These are phyloP conservation scores for Nebria brevicollis DNA, from an alignment of 2,888 invertebrate genomes.

Conservation along the genomic window DNA sequence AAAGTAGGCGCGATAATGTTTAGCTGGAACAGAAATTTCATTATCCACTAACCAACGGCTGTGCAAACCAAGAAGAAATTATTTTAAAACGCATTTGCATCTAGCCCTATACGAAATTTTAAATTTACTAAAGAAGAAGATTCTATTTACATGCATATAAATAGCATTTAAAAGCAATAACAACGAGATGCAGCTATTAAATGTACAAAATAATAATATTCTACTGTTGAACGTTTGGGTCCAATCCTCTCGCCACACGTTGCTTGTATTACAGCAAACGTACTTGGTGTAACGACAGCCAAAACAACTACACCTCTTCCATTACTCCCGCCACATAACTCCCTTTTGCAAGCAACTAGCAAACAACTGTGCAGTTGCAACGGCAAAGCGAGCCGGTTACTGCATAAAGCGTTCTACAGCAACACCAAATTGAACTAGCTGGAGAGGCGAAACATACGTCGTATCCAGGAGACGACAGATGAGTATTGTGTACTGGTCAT, in stretches of 20 bases:
- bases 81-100: too few species aligned
- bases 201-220: not conserved
- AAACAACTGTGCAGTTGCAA: slow-evolving; percentile 13
- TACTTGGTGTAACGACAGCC: slow-evolving; percentile 3
- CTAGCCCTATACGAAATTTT: not conserved
- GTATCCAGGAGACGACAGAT: slow-evolving; percentile 13
- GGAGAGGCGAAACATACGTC: not conserved
- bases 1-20: too few species aligned
- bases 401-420: not conserved
- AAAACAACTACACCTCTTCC: not conserved
- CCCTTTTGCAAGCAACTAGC: not conserved
- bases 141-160: slow-evolving; percentile 7
- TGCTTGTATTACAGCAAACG: slow-evolving; percentile 8
- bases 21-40: too few species aligned
- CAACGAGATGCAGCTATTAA: slow-evolving; percentile 3
- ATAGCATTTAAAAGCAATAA: slow-evolving; percentile 5
- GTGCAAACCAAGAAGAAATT: too few species aligned
- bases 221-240: not conserved
- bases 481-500: slow-evolving; percentile 8
- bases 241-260: slow-evolving; percentile 1
- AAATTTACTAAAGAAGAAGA: not conserved
- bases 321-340: not conserved
- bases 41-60: too few species aligned
- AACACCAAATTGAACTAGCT: slow-evolving; percentile 8
- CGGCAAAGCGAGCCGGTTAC: slow-evolving; percentile 4